These are phyloP conservation scores for Probaryconus sp. DNA, from an alignment of 1,140 invertebrate genomes.

Conservation along the genomic window DNA sequence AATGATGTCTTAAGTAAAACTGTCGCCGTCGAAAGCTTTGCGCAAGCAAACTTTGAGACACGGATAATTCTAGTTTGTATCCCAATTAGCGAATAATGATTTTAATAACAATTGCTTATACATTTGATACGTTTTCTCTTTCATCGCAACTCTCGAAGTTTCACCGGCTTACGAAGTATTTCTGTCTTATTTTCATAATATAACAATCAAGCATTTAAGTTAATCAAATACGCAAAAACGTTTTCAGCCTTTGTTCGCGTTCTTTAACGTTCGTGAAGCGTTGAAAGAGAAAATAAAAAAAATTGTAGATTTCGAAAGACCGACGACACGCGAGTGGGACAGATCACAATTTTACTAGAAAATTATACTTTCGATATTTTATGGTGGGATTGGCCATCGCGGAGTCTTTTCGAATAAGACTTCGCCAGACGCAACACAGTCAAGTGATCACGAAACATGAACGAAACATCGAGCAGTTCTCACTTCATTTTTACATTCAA, in stretches of 20 bases:
- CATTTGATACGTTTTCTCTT: conserved; percentile 44
- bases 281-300: conserved; percentile 62
- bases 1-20: no score
- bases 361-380: conserved; percentile 28
- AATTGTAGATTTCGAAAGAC: conserved; percentile 45
- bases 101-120: conserved; percentile 39
- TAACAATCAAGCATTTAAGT: conserved; percentile 33
- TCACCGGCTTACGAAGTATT: conserved; percentile 30
- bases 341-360: conserved; percentile 20
- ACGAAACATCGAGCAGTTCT: background rate
- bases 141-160: conserved; percentile 41
- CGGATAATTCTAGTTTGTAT: no score
- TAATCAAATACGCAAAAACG: conserved; percentile 25
- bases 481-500: background rate
- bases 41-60: no score
- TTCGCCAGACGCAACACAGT: conserved; percentile 12
- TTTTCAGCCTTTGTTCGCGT: conserved; percentile 14
- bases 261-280: conserved; percentile 6
- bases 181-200: conserved; percentile 13
- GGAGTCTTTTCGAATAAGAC: conserved; percentile 26
- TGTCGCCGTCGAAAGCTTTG: no score
- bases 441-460: background rate
- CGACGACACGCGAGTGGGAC: conserved; percentile 38
- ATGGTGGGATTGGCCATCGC: conserved; percentile 13
- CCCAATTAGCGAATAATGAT: no score